A percentile compares a stretch with the other conserved stretches of the same genome.
Evolutionary conservation across 2,113 vertebrate genomes (phyloP).

Genomic region (Forbesichthys papilliferus): DNA sequence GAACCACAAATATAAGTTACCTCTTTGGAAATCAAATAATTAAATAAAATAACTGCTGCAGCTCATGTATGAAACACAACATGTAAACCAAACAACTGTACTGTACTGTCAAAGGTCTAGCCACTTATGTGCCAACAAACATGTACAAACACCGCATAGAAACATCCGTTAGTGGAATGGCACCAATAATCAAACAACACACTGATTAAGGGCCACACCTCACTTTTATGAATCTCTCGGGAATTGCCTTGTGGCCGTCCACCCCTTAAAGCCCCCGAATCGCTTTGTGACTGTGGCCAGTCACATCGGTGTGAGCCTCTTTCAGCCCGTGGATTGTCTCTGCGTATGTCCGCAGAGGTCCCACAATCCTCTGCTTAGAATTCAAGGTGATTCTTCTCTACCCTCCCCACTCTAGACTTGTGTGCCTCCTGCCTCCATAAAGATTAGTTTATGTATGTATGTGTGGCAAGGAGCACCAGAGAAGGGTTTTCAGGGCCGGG

Average conservation of each 20-base stretch:
- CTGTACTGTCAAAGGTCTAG: no score
- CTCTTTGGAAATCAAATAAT: no score
- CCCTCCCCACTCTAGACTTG: slow-evolving; percentile 62
- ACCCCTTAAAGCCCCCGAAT: slow-evolving; percentile 44
- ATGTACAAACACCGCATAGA: no score
- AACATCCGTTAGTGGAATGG: slow-evolving; percentile 31
- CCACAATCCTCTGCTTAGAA: slow-evolving; percentile 80
- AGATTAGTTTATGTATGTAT: slow-evolving; percentile 82
- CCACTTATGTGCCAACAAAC: no score
- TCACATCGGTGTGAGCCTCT: slow-evolving; percentile 44
- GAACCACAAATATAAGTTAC: no score
- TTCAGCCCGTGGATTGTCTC: slow-evolving; percentile 47
- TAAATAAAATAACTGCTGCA: no score
- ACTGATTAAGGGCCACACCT: slow-evolving; percentile 34
- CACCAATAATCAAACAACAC: slow-evolving; percentile 42
- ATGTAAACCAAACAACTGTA: no score
- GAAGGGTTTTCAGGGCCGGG: slow-evolving; percentile 71
- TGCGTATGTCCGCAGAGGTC: slow-evolving; percentile 58
- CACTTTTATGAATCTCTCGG: slow-evolving; percentile 44
- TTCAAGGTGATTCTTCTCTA: slow-evolving; percentile 83
- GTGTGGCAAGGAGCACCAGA: slow-evolving; percentile 71
- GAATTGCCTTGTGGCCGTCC: slow-evolving; percentile 32
- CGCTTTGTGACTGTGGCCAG: slow-evolving; percentile 34
- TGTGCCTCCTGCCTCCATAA: slow-evolving; percentile 77
- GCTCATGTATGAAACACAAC: no score